A percentile compares a stretch with the other conserved stretches of the same genome.
phyloP scores from a whole-genome alignment of 1,140 invertebrate genomes.

The Euura saliciscinereae region DNA sequence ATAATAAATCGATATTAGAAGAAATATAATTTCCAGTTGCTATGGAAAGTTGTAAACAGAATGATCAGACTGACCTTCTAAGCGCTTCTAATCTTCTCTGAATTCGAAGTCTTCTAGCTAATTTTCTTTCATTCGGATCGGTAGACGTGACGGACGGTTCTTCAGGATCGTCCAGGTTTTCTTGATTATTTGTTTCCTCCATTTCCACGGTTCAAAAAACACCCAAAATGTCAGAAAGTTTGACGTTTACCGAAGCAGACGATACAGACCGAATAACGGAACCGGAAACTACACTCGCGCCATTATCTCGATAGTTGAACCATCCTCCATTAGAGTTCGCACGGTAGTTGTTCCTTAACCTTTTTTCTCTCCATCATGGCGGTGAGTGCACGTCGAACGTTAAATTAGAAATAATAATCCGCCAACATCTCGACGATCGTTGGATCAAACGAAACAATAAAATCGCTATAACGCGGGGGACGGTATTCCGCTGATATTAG shows the following conservation, averaged over 20 bases:
- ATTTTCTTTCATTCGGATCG: conserved; percentile 68
- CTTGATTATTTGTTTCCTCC: background rate
- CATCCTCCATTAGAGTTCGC: conserved; percentile 24
- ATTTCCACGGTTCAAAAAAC: background rate
- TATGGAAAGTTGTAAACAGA: conserved; percentile 1
- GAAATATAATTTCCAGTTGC: background rate
- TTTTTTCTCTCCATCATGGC: conserved; percentile 44
- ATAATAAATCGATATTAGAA: background rate
- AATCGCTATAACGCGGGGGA: background rate
- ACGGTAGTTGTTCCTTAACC: conserved; percentile 16
- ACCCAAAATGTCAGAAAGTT: background rate
- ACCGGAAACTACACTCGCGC: background rate
- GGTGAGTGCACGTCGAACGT: conserved; percentile 41
- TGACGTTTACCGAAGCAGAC: background rate
- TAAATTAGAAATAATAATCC: conserved; percentile 31
- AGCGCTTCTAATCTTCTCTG: conserved; percentile 63
- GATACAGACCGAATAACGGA: background rate
- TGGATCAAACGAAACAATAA: background rate
- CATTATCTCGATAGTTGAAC: too few relatives aligned
- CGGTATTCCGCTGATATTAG: background rate
- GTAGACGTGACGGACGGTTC: conserved; percentile 62
- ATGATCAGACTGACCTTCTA: conserved; percentile 57
- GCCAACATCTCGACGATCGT: conserved; percentile 34
- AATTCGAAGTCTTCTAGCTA: conserved; percentile 66
- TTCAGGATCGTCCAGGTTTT: conserved; percentile 31